These are phyloP conservation scores for Temnothorax longispinosus DNA, from an alignment of 1,140 invertebrate species.

Conservation along the genomic window DNA sequence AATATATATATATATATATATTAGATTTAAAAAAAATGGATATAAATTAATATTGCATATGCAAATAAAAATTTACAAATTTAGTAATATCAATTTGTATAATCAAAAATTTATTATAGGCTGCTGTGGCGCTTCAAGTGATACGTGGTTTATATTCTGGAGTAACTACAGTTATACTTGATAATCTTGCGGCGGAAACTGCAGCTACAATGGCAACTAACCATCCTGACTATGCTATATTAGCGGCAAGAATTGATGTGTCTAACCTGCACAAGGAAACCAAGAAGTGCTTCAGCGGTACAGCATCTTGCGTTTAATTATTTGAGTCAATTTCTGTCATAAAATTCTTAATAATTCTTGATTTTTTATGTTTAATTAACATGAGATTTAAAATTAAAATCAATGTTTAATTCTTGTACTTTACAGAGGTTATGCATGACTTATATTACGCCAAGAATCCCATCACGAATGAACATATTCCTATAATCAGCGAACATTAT, in stretches of 20 bases:
- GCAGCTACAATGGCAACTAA: slow-evolving; percentile 98
- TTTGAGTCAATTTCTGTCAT: background rate
- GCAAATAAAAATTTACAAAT: background rate
- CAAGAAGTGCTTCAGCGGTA: slow-evolving; percentile 95
- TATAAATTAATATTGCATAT: background rate
- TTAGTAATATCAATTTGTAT: background rate
- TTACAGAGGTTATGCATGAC: slow-evolving; percentile 95
- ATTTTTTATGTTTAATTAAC: background rate
- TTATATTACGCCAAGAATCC: slow-evolving; percentile 92
- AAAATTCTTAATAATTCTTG: background rate
- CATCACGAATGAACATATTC: slow-evolving; percentile 89
- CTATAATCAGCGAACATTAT: slow-evolving; percentile 95
- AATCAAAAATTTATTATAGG: slow-evolving; percentile 84
- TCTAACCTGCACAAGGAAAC: slow-evolving; percentile 99
- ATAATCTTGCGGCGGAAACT: slow-evolving; percentile 98
- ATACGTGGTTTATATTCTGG: slow-evolving; percentile 98
- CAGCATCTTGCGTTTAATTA: slow-evolving; percentile 43
- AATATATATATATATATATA: background rate
- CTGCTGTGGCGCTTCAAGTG: slow-evolving; percentile 94
- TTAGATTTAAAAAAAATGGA: no score
- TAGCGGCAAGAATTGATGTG: slow-evolving; percentile 98
- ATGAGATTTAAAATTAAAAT: background rate
- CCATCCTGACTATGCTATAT: slow-evolving; percentile 98
- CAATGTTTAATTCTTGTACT: background rate
- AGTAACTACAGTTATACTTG: slow-evolving; percentile 98